Base-by-base conservation (phyloP, 2,113 vertebrate genomes). In the Potamarius usumacintae region DNA sequence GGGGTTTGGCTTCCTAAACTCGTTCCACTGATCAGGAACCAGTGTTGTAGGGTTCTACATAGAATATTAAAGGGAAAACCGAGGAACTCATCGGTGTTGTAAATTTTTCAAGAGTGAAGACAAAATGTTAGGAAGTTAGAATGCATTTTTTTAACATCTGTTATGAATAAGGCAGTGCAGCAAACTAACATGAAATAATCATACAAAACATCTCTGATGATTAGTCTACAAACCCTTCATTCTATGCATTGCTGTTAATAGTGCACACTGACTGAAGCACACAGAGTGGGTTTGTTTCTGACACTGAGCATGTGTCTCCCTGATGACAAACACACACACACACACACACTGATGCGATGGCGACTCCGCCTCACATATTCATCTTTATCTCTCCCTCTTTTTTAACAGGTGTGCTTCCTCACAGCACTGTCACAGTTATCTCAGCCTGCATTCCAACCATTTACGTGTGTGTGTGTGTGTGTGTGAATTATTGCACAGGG, bases 371-470 rank as follows among this genome's bases (percentile, higher is more conserved):
- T 25, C 71, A 85, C 53, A 84, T 22, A 27, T 52, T 77, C 67
- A 17, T 86, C 50, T 86, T 58, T 88, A 42, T 89, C 25, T 78
- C 71, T 83, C 71, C 42, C 12, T 58, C 18, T 67, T 57, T 83
- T 57, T 71, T 52, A 84, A 69, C 88, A 86, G 81, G 85, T 84
- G 88, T 72, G 62, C 57, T 53, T 67, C 82, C 65, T 86, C 88
- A 86, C 60, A n/a, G 4, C 53, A 14, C 87, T 84, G 84, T 63
- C 87, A 84, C 30, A 86, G 30, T 82, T 84, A 69, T 86, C 80
- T 84, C 30, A 80, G 57, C 55, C 85, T 84, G 76, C 86, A 88
- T 88, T 88, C 86, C 84, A 86, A 53, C 48, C 27, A 50, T 65
- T 88, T 77, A 86, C 20, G 14, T 20, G 53, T 79, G 86, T 78